Evolutionary conservation across 1,140 invertebrate species (phyloP), one percentile per base, ranked within the genome.

Genomic region (Aphis gossypii): DNA sequence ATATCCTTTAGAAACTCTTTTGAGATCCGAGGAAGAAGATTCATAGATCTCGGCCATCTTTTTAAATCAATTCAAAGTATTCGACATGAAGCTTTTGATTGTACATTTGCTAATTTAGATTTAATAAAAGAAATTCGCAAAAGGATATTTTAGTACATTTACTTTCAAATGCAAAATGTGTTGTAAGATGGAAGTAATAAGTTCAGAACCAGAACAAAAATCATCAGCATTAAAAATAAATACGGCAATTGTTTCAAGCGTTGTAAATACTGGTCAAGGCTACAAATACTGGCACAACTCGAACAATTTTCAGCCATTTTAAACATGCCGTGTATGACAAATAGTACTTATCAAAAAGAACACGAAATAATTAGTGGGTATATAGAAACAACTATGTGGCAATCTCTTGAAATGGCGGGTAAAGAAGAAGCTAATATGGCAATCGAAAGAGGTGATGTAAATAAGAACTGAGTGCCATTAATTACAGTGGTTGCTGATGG

Each of bases 401-500:
- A 76, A 35, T 76, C 68, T 18, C 2, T 76, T 76, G 68, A 76
- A 76, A 76, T 35, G 30, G 68, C 68, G 2, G 68, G 30, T 35
- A 76, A 76, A 76, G n/a, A 76, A 18, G 68, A 76, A 11, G n/a
- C 68, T 76, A 76, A 76, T 35, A 35, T 76, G n/a, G 68, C 68
- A 76, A 76, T 76, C 9, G 68, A 76, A 35, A 76, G 68, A 35
- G 68, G n/a, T 35, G 68, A 76, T 76, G n/a, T 76, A 11, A 76
- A 76, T 76, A 23, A 76, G 35, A 35, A 76, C 35, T 30, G 68
- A 11, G 68, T 76, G 35, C 95, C 95, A 2, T 94, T 94, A 51
- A 95, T 95, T 60, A 94, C 94, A 23, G 95, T 95, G 25, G 94
- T 95, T 88, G 94, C 94, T 35, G 95, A 95, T 93, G 95, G 95